Percentiles rank a stretch among this genome's conserved stretches.
Evolutionary conservation across 1,140 invertebrate species (phyloP).

Genomic region (Trichonephila clavata): DNA sequence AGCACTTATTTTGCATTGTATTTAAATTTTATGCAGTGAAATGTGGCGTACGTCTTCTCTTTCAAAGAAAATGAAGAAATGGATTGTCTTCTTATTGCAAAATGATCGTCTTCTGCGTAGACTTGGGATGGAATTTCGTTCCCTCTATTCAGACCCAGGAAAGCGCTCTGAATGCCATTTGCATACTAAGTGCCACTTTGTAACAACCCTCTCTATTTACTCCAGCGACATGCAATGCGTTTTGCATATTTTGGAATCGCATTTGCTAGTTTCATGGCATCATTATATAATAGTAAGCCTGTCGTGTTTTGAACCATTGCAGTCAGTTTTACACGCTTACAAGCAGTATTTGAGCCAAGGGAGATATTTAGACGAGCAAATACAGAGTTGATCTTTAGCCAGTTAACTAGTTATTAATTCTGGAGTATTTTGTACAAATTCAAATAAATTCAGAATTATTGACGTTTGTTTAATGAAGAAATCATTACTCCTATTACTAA

Average conservation of each 20-base stretch:
- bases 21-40: no score
- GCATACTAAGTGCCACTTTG: conserved; percentile 27
- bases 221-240: neutral
- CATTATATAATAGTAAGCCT: neutral
- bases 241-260: neutral
- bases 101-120: neutral
- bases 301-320: neutral
- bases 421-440: no score
- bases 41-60: no score
- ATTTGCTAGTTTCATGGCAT: neutral
- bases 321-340: neutral
- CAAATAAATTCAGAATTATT: no score
- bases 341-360: neutral
- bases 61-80: no score
- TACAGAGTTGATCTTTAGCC: neutral
- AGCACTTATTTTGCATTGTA: no score
- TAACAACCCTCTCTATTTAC: neutral
- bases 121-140: neutral
- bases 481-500: no score
- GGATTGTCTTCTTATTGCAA: neutral
- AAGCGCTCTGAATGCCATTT: neutral
- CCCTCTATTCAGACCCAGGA: no score
- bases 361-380: neutral
- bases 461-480: no score
- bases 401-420: neutral